Conservation (phyloP, 2,888 invertebrate species). For the Drosophila trichaetosa region DNA sequence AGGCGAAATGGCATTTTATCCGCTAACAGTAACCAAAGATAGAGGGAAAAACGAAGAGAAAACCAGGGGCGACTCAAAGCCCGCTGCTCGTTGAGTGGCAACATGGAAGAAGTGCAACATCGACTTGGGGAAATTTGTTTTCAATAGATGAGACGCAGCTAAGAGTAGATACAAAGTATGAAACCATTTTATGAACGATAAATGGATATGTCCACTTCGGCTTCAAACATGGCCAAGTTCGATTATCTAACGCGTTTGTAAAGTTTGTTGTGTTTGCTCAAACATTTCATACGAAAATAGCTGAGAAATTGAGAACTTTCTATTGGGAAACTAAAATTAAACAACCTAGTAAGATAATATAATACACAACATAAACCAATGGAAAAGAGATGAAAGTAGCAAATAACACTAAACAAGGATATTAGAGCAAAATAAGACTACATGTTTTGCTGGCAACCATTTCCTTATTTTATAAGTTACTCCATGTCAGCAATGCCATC, state of each 20-base stretch:
- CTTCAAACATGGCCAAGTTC: background rate
- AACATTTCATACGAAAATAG: background rate
- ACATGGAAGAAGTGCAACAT: slow-evolving; percentile 46
- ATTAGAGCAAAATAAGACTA: background rate
- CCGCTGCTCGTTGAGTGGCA: slow-evolving; percentile 45
- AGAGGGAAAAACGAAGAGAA: background rate
- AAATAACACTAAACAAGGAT: background rate
- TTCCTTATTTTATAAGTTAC: background rate
- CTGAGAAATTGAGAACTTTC: background rate
- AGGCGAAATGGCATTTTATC: slow-evolving; percentile 74
- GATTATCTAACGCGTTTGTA: background rate
- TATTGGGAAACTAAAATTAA: background rate
- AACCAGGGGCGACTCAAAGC: slow-evolving; percentile 31
- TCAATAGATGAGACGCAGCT: slow-evolving; percentile 46
- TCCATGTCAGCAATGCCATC: background rate
- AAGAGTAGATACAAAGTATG: slow-evolving; percentile 26
- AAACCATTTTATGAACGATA: slow-evolving; percentile 17
- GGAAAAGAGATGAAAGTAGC: background rate
- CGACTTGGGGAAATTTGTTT: slow-evolving; percentile 57
- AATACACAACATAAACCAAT: background rate
- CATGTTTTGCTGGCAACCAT: background rate
- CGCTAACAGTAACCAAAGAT: slow-evolving; percentile 18
- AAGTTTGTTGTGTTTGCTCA: background rate
- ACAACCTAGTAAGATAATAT: background rate
- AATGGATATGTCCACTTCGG: slow-evolving; percentile 19